Conservation (phyloP, 1,140 invertebrate genomes). For the Sarcophaga bullata region DNA sequence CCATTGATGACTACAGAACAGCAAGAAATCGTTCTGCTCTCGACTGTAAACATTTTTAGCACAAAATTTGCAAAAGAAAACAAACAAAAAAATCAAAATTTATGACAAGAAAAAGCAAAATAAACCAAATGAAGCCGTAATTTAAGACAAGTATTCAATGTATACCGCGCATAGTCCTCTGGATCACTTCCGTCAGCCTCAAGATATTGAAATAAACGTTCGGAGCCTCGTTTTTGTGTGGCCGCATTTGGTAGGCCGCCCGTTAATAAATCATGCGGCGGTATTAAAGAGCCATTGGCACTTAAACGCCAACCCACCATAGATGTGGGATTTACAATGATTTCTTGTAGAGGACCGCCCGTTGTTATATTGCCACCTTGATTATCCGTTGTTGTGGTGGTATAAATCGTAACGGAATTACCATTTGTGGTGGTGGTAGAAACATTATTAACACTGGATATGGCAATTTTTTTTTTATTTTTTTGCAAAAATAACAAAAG, state of each 20-base stretch:
- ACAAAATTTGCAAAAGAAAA: background rate
- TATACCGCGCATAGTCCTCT: slow-evolving; percentile 66
- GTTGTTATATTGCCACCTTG: slow-evolving; percentile 54
- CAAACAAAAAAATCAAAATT: slow-evolving; percentile 26
- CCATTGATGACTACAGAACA: too few species aligned
- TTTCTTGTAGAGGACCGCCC: slow-evolving; percentile 62
- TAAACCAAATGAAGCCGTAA: background rate
- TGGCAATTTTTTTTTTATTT: background rate
- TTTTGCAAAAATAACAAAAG: background rate
- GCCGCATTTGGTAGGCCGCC: slow-evolving; percentile 59
- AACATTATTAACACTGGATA: slow-evolving; percentile 47
- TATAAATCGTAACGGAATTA: slow-evolving; percentile 62
- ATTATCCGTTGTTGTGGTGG: slow-evolving; percentile 60
- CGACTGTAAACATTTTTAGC: background rate
- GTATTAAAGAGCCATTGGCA: slow-evolving; percentile 63
- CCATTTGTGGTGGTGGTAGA: slow-evolving; percentile 55
- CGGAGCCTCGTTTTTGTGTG: slow-evolving; percentile 64
- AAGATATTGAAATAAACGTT: slow-evolving; percentile 65
- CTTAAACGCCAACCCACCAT: slow-evolving; percentile 65
- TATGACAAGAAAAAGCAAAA: slow-evolving; percentile 18
- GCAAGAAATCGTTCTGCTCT: too few species aligned
- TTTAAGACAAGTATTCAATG: slow-evolving; percentile 19
- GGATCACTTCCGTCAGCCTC: slow-evolving; percentile 66
- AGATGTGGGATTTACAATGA: slow-evolving; percentile 64
- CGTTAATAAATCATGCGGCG: slow-evolving; percentile 61